Evolutionary conservation across 2,113 vertebrate species (phyloP), one percentile per base, ranked within the genome.

Genomic region (Grammomys surdaster): DNA sequence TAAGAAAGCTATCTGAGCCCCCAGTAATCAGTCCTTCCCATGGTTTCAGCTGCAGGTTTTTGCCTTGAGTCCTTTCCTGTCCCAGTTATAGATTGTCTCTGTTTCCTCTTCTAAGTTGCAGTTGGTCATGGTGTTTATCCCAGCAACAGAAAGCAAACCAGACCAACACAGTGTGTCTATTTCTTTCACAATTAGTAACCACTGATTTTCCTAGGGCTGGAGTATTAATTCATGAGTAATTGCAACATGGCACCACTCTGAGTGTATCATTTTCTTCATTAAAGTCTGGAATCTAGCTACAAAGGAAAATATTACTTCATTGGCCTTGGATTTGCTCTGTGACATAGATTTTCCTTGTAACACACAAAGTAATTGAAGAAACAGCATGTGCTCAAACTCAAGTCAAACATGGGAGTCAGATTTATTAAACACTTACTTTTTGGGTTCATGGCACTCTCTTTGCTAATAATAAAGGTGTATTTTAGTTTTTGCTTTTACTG

Each of bases 401-500:
- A 72, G 67, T 24, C 48, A 86, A 56, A 89, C 70, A n/a, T 40
- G 40, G 20, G 54, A 90, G 58, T 31, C 54, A 46, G n/a, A 77
- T 93, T 93, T 91, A 72, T 89, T 72, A 72, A 54, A 89, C 33
- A 72, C 70, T 70, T 58, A 28, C 46, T 76, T 51, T 85, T 26
- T 77, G 67, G 33, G 7, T 51, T 89, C 67, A 81, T 89, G 88
- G 73, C 5, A 48, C 19, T 51, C 78, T 86, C 85, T 22, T 54
- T 92, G 54, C 22, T 88, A 63, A 81, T 69, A 87, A 75, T 26
- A 93, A 81, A 72, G 60, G 13, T 70, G 63, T 56, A 63, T 94
- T 93, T 88, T 95, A 69, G 3, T 93, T 91, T 2, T 40, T 70
- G 16, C 67, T 95, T 85, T 80, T 80, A n/a, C 36, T 72, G 60